These are phyloP conservation scores for Agrochola lota DNA, from an alignment of 2,888 invertebrate species.

Conservation along the genomic window DNA sequence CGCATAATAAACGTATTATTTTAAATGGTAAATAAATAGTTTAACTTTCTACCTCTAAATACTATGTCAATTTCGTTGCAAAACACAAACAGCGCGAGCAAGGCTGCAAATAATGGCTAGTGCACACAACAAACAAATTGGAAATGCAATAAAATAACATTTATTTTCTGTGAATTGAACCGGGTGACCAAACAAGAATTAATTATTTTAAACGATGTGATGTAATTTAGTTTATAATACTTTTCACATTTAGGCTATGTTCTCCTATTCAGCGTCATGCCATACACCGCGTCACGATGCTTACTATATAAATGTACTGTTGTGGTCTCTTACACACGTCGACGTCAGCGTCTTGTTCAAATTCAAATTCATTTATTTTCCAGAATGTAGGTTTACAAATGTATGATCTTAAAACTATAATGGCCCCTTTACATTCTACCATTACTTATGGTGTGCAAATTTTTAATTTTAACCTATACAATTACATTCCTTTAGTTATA, in stretches of 20 bases:
- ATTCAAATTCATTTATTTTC: too few relatives aligned
- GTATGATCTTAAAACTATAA: too few relatives aligned
- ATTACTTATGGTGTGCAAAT: too few relatives aligned
- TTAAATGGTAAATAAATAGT: background rate
- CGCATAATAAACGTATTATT: background rate
- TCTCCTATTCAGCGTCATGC: too few relatives aligned
- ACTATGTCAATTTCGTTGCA: constrained; percentile 1
- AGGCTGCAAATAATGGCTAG: constrained; percentile 15
- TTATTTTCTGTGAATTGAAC: constrained; percentile 26
- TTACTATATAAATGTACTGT: too few relatives aligned
- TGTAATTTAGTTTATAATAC: constrained; percentile 6
- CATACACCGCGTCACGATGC: too few relatives aligned
- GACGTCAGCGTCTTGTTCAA: too few relatives aligned
- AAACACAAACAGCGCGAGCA: constrained; percentile 27
- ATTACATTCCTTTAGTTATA: too few relatives aligned
- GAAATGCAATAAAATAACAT: constrained; percentile 36
- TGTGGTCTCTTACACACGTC: too few relatives aligned
- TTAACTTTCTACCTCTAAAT: constrained; percentile 8
- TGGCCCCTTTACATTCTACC: too few relatives aligned
- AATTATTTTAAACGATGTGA: background rate
- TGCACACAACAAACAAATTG: constrained; percentile 28
- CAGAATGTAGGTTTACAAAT: too few relatives aligned
- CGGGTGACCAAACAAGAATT: constrained; percentile 2
- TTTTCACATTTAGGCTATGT: background rate
- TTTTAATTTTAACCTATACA: too few relatives aligned